Evolutionary conservation across 2,888 invertebrate genomes (phyloP).

Genomic region (Lydus trimaculatus): DNA sequence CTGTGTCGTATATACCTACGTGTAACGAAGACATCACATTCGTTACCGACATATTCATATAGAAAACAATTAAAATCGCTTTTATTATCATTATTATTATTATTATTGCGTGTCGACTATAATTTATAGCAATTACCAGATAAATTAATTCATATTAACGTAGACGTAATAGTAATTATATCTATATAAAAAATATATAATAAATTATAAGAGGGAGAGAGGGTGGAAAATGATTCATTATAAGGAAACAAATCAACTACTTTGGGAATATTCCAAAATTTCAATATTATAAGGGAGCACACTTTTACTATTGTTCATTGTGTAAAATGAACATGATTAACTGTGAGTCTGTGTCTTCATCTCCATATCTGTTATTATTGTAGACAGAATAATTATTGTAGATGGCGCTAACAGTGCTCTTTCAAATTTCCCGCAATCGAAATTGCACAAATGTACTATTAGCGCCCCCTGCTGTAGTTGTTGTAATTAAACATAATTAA

Average conservation of each 20-base stretch:
- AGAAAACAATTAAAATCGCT: neutral
- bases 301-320: too few species aligned
- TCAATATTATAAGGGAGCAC: too few species aligned
- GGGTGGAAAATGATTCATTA: neutral
- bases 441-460: too few species aligned
- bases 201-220: neutral
- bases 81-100: neutral
- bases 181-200: neutral
- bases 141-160: slow-evolving; percentile 8
- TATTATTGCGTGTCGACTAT: slow-evolving; percentile 19
- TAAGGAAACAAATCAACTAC: neutral
- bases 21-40: neutral
- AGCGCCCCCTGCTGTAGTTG: too few species aligned
- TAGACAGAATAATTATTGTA: too few species aligned
- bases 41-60: neutral
- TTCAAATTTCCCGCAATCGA: too few species aligned
- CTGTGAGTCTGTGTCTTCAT: too few species aligned
- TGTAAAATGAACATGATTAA: too few species aligned
- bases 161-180: neutral
- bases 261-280: too few species aligned
- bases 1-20: neutral
- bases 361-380: too few species aligned
- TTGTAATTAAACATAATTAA: too few species aligned
- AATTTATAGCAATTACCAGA: slow-evolving; percentile 2
- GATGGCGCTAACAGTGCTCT: too few species aligned